Evolutionary conservation across 2,113 vertebrate genomes (phyloP).

Genomic region (Poecilia latipinna): DNA sequence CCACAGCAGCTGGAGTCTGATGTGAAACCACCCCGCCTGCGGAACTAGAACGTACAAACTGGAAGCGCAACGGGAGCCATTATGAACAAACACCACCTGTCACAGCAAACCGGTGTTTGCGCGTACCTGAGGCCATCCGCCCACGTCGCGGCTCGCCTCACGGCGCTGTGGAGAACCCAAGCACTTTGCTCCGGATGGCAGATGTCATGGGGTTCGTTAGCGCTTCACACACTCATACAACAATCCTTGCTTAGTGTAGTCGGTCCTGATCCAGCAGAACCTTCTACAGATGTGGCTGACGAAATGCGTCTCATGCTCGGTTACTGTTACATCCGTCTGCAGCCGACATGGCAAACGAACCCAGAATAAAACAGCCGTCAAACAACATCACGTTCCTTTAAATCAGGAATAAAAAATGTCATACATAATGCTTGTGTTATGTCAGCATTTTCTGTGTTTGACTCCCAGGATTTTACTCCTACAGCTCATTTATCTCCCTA

Average conservation of each 20-base stretch:
- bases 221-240: not conserved
- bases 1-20: not conserved
- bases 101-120: not conserved
- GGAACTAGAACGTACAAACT: not conserved
- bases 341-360: not conserved
- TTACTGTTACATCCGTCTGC: not conserved
- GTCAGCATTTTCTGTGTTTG: no score
- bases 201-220: not conserved
- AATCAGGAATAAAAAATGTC: no score
- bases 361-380: not conserved
- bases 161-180: no score
- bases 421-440: no score
- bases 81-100: not conserved
- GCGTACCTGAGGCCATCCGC: not conserved
- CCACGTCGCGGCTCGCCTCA: not conserved
- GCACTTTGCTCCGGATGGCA: not conserved
- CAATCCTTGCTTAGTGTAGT: not conserved
- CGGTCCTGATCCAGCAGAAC: not conserved
- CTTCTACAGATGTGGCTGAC: not conserved
- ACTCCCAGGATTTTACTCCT: no score
- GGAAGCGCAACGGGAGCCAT: not conserved
- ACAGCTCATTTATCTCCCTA: no score
- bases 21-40: not conserved
- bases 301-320: not conserved
- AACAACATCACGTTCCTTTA: not conserved